Evolutionary conservation across 2,113 vertebrate genomes (phyloP), one percentile per base, ranked within the genome.

Genomic region (Tretioscincus oriximinensis): DNA sequence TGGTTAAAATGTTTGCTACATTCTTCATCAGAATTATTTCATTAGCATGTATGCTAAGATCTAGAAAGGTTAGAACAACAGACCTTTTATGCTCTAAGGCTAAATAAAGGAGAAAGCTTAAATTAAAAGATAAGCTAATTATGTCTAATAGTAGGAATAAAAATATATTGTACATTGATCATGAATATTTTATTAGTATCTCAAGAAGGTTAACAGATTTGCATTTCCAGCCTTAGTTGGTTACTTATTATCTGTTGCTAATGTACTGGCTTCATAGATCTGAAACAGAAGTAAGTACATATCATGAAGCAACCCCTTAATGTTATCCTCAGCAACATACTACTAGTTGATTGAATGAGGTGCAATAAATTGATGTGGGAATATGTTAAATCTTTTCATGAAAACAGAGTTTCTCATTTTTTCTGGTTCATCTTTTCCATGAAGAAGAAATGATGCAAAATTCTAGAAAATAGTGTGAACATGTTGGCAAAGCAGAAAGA

Each of bases 11-110:
- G 45, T 45, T 29, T 75, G 21, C 49, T 60, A 45, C 14, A 5
- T 81, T 20, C 12, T 28, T n/a, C 26, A 45, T 75, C 60, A 81
- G 24, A 11, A 66, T 66, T 58, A 9, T 58, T 68, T 16, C 2
- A 26, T 68, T 21, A 5, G 54, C 54, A 58, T 41, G 29, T 21
- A 73, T 9, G 9, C 58, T 28, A 49, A 29, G 29, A 31, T 75
- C 31, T 9, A 58, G 61, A 35, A 26, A 31, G 28, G 8, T 31
- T 26, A 29, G 49, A 35, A 47, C 24, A 61, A 26, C 26, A 31
- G 14, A 5, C 5, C 76, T 20, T 68, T 71, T 75, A 26, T 84
- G 45, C 78, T 86, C 87, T 77, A 60, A 71, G 69, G 49, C 26
- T 1, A 0, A 12, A 69, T 11, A 16, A 60, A 82, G 83, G 5